Base-by-base conservation (phyloP, 2,888 invertebrate species). In the Alviniconcha strummeri region DNA sequence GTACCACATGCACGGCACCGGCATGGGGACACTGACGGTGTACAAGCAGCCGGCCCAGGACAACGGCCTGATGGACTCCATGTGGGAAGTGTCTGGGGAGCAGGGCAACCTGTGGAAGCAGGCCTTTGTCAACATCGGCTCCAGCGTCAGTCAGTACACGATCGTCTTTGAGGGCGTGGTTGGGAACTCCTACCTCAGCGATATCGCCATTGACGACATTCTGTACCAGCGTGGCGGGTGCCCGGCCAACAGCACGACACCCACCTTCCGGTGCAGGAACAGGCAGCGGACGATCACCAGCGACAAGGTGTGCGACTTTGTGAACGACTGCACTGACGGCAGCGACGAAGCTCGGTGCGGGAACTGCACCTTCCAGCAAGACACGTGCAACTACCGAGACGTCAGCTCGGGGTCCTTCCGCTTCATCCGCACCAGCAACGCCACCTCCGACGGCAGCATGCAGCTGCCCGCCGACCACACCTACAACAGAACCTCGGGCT, bases 1-100 rank as follows among this genome's bases (percentile, higher is more conserved):
- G 90, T 93, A 92, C 84, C 89, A 92, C 83, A 90, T 92, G 90
- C 88, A 90, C 83, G 93, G 92, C 6, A 69, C 69, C 9, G 86
- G 87, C 60, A 88, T 90, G 55, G 92, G 93, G 13, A 86, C 88
- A 5, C 88, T 93, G 67, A 88, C 88, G 64, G 90, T 92, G 17
- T 89, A 89, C 78, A 69, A 86, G 54, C 87, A 87, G 13, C 86
- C 84, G 55, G 89, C 91, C 90, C 84, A 90, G 90, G 56, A 79
- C 78, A 75, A 82, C 88, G 85, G 69, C 4, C 52, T 57, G 15
- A 78, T 77, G 9, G 5, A 52, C 13, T 57, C 19, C 15, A 80
- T 86, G 17, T 85, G n/a, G 36, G 77, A 83, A 17, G 82, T 85
- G 54, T 76, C 84, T 80, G 90, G 90, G 36, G 86, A 89, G 79